A percentile compares a stretch with the other conserved stretches of the same genome.
Evolutionary conservation across 2,113 vertebrate genomes (phyloP).

Genomic region (Stomatorhinus ivindoensis): DNA sequence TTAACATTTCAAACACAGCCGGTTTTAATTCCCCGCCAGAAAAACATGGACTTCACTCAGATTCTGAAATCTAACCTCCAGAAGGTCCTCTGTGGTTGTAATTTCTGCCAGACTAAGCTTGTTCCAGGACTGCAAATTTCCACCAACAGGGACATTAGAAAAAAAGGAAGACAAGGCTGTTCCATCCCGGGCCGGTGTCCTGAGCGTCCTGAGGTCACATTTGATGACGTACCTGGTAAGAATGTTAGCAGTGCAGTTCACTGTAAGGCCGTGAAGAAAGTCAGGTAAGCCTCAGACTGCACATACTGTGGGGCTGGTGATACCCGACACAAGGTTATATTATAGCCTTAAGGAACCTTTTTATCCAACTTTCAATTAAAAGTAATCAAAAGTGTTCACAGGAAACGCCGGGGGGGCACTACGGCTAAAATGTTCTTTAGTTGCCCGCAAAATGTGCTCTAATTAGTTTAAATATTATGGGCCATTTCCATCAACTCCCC

Average conservation of each 20-base stretch:
- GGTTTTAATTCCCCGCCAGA: background rate
- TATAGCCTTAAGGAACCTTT: background rate
- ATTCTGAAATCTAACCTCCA: background rate
- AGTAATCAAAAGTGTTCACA: background rate
- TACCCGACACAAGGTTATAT: background rate
- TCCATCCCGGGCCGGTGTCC: background rate
- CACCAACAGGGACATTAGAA: background rate
- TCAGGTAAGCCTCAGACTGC: background rate
- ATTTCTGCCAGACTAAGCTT: constrained; percentile 3
- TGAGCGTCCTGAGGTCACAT: background rate
- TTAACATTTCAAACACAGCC: background rate
- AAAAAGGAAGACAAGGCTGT: background rate
- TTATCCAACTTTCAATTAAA: background rate
- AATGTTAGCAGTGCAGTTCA: background rate
- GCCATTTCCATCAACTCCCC: background rate
- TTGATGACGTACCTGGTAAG: background rate
- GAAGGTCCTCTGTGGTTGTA: constrained; percentile 1
- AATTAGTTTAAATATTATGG: background rate
- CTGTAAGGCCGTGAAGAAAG: background rate
- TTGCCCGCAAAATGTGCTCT: background rate
- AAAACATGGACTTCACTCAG: background rate
- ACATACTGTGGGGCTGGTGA: background rate
- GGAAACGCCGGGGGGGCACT: background rate
- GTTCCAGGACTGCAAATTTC: constrained; percentile 3
- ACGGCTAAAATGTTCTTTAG: background rate